Conservation (phyloP, 2,888 invertebrate species). For the Drosophila eohydei region DNA sequence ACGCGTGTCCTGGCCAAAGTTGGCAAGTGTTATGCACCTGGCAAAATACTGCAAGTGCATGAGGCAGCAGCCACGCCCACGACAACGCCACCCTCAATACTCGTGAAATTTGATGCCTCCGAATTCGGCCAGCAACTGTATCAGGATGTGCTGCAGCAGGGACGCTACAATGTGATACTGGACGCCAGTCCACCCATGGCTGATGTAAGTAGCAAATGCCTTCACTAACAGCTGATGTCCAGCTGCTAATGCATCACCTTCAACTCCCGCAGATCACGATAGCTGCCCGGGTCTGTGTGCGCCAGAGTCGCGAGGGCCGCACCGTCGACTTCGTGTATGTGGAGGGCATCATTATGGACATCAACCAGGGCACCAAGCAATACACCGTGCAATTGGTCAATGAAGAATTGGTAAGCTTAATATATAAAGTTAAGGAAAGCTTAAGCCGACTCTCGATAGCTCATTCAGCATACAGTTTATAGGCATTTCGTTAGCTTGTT, state of each 20-base stretch:
- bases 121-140: constrained; percentile 90
- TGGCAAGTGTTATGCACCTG: constrained; percentile 93
- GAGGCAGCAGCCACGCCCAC: constrained; percentile 77
- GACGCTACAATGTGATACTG: constrained; percentile 94
- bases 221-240: neutral
- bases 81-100: constrained; percentile 88
- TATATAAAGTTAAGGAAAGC: neutral
- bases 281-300: constrained; percentile 93
- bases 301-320: constrained; percentile 87
- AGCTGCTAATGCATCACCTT: neutral
- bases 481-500: neutral
- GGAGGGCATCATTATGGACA: constrained; percentile 92
- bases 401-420: constrained; percentile 82
- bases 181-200: constrained; percentile 95
- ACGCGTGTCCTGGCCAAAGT: constrained; percentile 96
- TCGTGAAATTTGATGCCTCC: constrained; percentile 92
- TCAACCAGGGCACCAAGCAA: constrained; percentile 88
- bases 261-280: constrained; percentile 87
- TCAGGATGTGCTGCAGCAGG: constrained; percentile 91
- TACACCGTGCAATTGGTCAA: constrained; percentile 88
- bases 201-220: constrained; percentile 86
- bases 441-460: neutral
- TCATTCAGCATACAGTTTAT: neutral
- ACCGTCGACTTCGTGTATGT: constrained; percentile 90
- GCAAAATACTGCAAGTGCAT: constrained; percentile 92